These are phyloP conservation scores for Drosophila siamana DNA, from an alignment of 2,888 invertebrate genomes.

Conservation along the genomic window DNA sequence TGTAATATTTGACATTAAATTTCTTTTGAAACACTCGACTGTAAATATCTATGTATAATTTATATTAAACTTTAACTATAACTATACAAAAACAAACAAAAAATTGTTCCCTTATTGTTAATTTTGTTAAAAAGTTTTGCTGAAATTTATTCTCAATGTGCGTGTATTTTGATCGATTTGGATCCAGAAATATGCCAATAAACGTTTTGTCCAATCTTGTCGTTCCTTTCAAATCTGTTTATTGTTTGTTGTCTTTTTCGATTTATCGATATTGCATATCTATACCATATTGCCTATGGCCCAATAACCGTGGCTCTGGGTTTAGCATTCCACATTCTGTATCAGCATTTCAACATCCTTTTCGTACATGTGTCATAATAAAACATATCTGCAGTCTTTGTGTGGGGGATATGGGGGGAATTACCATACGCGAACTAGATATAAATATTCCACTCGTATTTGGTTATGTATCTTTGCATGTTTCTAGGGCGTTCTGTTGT, in stretches of 20 bases:
- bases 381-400: constrained; percentile 15
- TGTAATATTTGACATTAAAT: neutral
- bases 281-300: constrained; percentile 2
- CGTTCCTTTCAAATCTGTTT: constrained; percentile 59
- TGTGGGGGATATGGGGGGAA: neutral
- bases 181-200: constrained; percentile 35
- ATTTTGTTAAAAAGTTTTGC: constrained; percentile 61
- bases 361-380: constrained; percentile 43
- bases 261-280: constrained; percentile 33
- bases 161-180: constrained; percentile 43
- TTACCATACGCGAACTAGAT: neutral
- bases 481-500: constrained; percentile 33
- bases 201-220: constrained; percentile 52
- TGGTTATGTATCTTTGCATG: constrained; percentile 19
- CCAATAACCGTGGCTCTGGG: constrained; percentile 1
- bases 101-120: constrained; percentile 68
- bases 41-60: constrained; percentile 57
- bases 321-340: constrained; percentile 21
- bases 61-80: constrained; percentile 44
- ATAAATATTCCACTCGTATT: constrained; percentile 13
- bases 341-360: constrained; percentile 35
- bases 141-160: constrained; percentile 49
- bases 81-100: constrained; percentile 38
- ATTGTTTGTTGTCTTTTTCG: constrained; percentile 51
- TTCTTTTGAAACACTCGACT: constrained; percentile 55